Conservation (phyloP, 2,888 invertebrate genomes). For the Tiliacea citrago region DNA sequence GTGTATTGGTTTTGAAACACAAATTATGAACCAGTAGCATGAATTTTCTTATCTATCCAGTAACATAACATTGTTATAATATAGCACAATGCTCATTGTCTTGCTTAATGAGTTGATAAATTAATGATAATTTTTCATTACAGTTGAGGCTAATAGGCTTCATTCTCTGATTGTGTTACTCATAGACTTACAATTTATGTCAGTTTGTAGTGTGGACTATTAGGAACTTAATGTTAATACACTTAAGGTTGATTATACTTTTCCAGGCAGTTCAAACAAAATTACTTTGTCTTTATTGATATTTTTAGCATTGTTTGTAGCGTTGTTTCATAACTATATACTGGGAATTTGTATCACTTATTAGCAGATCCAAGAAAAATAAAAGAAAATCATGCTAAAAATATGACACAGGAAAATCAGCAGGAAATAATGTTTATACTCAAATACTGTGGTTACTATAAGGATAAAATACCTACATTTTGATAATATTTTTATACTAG, state of each 20-base stretch:
- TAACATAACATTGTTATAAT: constrained; percentile 33
- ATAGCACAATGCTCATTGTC: constrained; percentile 59
- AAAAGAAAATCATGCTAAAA: not conserved
- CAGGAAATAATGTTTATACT: not conserved
- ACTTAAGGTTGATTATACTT: constrained; percentile 26
- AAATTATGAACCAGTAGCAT: not conserved
- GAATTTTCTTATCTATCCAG: constrained; percentile 41
- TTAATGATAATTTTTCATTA: constrained; percentile 56
- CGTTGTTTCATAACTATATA: not conserved
- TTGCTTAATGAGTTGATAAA: constrained; percentile 61
- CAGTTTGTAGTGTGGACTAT: not conserved
- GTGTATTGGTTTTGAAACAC: not conserved
- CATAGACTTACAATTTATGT: constrained; percentile 19
- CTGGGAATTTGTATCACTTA: fast-evolving
- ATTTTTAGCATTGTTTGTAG: constrained; percentile 7
- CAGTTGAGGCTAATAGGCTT: constrained; percentile 15
- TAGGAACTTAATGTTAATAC: not conserved
- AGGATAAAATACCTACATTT: constrained; percentile 30
- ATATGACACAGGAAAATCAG: not conserved
- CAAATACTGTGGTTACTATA: constrained; percentile 13
- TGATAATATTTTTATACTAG: constrained; percentile 23
- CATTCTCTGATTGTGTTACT: constrained; percentile 39
- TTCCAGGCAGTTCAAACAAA: not conserved
- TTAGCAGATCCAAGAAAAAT: not conserved
- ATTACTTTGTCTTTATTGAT: constrained; percentile 7